Evolutionary conservation across 2,888 invertebrate genomes (phyloP), one percentile per base, ranked within the genome.

Genomic region (Rhopalosiphum nymphaeae): DNA sequence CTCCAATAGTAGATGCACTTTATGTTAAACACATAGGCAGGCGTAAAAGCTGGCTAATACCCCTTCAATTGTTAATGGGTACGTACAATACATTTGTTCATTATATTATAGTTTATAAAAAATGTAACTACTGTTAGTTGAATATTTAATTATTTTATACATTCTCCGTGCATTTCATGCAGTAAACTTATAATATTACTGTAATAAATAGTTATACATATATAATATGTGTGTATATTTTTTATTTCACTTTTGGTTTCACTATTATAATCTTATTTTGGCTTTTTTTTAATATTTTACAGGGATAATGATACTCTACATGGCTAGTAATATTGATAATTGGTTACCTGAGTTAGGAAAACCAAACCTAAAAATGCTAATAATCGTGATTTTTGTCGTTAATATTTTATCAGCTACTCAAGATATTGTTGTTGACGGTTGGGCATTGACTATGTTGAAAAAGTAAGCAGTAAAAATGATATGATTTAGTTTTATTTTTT

Each of bases 361-460:
- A n/a, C 95, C 95, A 29, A 95, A 94, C 49, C 78, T 94, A 25
- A 91, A 36, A 25, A 78, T 98, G 89, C 96, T 99, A 49, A 99
- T 99, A 0, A 95, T 97, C 26, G 96, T 98, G 94, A 99, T 99
- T 96, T 98, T 99, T 96, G 96, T 97, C 93, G 96, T 99, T 9
- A 99, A 99, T 95, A 99, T 99, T 95, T 96, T 99, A 95, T 99
- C 99, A 10, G 99, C 99, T 3, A 99, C 99, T 3, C 99, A 99
- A 96, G 99, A 99, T 96, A 99, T 99, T 95, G 99, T 99, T 29
- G 99, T 99, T 0, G 99, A 99, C 96, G 99, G 99, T 46, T 99
- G 99, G 99, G 99, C 99, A 0, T 96, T 99, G 29, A 99, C 99
- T 0, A 99, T 99, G 99, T 96, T 99, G 3, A 98, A 98, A 95